Conservation (phyloP, 2,113 vertebrate genomes). For the Proterorhinus semilunaris region DNA sequence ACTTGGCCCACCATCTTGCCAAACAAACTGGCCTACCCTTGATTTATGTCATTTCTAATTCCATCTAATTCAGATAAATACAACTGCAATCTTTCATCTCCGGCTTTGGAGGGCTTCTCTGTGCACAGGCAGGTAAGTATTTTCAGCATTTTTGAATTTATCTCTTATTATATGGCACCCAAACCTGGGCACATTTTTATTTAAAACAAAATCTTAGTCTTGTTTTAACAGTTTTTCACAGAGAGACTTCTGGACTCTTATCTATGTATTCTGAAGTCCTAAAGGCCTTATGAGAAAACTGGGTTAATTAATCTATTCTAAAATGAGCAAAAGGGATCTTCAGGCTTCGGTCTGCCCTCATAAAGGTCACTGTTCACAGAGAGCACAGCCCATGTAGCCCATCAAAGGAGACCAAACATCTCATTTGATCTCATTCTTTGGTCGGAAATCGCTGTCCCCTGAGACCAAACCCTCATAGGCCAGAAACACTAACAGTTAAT, state of each 20-base stretch:
- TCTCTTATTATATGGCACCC: too few relatives aligned
- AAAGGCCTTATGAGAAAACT: conserved; percentile 60
- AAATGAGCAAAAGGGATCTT: conserved; percentile 46
- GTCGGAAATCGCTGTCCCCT: conserved; percentile 47
- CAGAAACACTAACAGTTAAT: conserved; percentile 58
- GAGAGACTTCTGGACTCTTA: conserved; percentile 14
- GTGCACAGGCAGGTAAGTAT: too few relatives aligned
- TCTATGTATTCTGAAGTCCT: conserved; percentile 50
- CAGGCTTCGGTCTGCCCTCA: conserved; percentile 46
- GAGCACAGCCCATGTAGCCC: conserved; percentile 47
- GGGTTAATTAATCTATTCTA: conserved; percentile 70
- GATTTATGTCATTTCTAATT: too few relatives aligned
- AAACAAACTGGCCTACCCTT: too few relatives aligned
- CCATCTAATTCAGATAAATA: too few relatives aligned
- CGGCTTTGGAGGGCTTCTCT: too few relatives aligned
- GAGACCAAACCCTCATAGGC: conserved; percentile 46
- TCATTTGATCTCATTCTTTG: conserved; percentile 58
- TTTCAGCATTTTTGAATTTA: too few relatives aligned
- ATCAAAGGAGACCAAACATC: conserved; percentile 58
- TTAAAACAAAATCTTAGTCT: too few relatives aligned
- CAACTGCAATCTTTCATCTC: too few relatives aligned
- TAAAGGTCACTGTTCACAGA: conserved; percentile 73
- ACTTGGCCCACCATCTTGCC: too few relatives aligned
- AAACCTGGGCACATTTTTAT: too few relatives aligned
- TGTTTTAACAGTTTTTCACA: neutral